Base-by-base conservation (phyloP, 2,797 vertebrate species). In the Atherinosoma microstoma region DNA sequence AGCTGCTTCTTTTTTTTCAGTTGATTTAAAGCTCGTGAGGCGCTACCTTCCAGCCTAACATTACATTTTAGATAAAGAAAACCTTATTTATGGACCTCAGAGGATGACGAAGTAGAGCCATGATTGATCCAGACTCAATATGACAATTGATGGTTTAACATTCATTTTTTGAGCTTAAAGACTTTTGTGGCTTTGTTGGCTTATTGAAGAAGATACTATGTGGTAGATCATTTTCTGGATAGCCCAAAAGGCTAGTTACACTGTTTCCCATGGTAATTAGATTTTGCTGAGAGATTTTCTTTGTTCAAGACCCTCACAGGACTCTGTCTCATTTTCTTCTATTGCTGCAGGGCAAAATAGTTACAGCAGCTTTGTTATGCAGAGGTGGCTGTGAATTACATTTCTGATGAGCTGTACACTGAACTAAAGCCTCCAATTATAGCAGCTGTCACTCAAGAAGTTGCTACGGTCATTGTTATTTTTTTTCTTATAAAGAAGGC, bases 401-500 rank as follows among this genome's bases (percentile, higher is more conserved):
- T 81, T 76, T 78, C 47, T 79, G 80, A 85, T 70, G 81, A 85
- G 81, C 74, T 63, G 64, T 59, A 67, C 66, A 68, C 15, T 73
- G 40, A 47, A 47, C 54, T 62, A 57, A 68, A 67, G 56, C 64
- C 58, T 58, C 47, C 64, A 40, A 35, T 75, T 81, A 64, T 9
- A 69, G 59, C 69, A 58, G 63, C 67, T 34, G 58, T 74, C 78
- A 51, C 36, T 76, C 57, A 62, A 63, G 16, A 38, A 62, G 60
- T 30, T 62, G 60, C 63, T n/a, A 11, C 0, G 36, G 53, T 20
- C 11, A 30, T 27, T 51, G 9, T 22, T 60, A 29, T 40, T 36
- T 54, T 51, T 64, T 82, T 81, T 75, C 71, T 87, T 79, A 86
- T 60, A 35, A 79, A 82, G 89, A 93, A 92, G 94, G 93, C 93